These are phyloP conservation scores for Rhynchomys soricoides DNA, from an alignment of 2,113 vertebrate species.

Conservation along the genomic window DNA sequence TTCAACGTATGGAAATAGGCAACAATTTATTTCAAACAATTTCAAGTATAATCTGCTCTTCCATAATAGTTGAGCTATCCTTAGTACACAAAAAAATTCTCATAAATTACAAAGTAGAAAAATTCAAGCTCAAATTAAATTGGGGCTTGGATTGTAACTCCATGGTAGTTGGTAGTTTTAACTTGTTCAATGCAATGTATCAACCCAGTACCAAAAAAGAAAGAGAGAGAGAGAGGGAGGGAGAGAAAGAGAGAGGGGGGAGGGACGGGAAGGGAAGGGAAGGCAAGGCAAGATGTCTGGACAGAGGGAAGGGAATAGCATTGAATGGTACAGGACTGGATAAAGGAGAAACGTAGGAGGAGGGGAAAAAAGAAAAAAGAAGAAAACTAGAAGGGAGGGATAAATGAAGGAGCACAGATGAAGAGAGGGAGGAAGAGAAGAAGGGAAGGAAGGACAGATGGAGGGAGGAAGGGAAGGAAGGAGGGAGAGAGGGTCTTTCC, in stretches of 20 bases:
- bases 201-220: not conserved
- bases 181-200: no score
- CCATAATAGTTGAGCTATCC: not conserved
- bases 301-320: not conserved
- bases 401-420: no score
- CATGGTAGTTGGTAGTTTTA: not conserved
- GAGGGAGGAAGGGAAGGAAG: not conserved
- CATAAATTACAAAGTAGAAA: not conserved
- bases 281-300: not conserved
- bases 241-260: fast-evolving
- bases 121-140: not conserved
- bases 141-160: no score
- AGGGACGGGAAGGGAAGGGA: no score
- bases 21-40: not conserved
- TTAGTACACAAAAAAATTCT: not conserved
- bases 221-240: fast-evolving
- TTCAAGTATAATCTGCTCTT: not conserved
- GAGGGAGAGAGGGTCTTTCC: not conserved
- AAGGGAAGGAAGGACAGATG: no score
- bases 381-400: not conserved
- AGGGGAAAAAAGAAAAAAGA: no score
- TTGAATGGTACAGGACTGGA: not conserved
- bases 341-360: not conserved
- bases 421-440: not conserved
- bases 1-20: not conserved